Conservation (phyloP, 2,113 vertebrate genomes). For the Neodon shergylaensis region DNA sequence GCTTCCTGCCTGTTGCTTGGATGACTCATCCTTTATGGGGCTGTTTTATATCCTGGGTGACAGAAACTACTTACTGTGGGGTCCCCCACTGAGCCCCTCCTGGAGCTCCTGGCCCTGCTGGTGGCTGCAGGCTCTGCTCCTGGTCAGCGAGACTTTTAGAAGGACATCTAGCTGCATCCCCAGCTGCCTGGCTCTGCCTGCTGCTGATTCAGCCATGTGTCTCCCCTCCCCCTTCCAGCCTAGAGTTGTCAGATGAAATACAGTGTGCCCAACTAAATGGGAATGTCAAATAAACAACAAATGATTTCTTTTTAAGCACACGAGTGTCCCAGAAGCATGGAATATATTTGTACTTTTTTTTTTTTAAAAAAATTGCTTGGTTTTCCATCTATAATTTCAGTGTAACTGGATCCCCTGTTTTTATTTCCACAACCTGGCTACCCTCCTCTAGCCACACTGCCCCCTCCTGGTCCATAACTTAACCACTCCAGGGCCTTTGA, state of each 20-base stretch:
- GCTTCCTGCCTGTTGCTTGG: slow-evolving; percentile 25
- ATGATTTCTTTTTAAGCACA: not conserved
- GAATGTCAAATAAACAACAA: not conserved
- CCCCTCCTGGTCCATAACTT: not conserved
- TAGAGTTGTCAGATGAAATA: not conserved
- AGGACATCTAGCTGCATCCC: not conserved
- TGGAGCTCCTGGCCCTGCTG: not conserved
- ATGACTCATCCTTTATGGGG: slow-evolving; percentile 67
- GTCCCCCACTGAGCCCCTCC: slow-evolving; percentile 1
- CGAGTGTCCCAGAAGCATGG: not conserved
- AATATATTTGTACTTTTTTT: not conserved
- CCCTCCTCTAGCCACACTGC: not conserved
- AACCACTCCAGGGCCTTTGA: not conserved
- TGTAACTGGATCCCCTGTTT: not conserved
- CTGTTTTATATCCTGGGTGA: not conserved
- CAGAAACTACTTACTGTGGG: not conserved
- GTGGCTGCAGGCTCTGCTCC: not conserved
- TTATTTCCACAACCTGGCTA: not conserved
- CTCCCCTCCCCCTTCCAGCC: not conserved
- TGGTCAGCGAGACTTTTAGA: not conserved
- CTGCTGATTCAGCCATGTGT: not conserved
- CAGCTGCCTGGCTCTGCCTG: not conserved
- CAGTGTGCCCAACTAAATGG: not conserved
- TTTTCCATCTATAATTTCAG: not conserved
- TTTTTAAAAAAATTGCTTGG: not conserved